Percentiles rank a stretch among this genome's conserved stretches.
Evolutionary conservation across 2,113 vertebrate genomes (phyloP).

Genomic region (Eurypyga helias): DNA sequence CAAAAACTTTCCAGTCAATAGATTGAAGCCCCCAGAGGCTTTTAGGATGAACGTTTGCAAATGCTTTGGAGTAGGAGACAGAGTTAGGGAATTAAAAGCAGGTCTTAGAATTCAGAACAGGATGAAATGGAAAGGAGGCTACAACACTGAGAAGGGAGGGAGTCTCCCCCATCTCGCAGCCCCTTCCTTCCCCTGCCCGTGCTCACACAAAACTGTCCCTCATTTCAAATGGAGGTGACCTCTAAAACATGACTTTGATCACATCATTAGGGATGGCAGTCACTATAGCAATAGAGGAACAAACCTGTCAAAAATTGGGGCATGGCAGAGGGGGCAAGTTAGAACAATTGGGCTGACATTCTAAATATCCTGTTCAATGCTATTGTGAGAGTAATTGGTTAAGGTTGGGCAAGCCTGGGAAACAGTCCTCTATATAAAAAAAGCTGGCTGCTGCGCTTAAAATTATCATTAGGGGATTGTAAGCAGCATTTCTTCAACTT

Average conservation of each 20-base stretch:
- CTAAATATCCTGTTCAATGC: not conserved
- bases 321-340: not conserved
- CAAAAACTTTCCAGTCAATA: not conserved
- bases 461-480: not conserved
- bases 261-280: slow-evolving; percentile 40
- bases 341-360: slow-evolving; percentile 50
- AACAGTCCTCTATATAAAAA: not conserved
- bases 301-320: slow-evolving; percentile 26
- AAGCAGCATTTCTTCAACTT: not conserved
- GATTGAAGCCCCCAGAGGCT: not conserved
- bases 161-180: not conserved
- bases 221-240: slow-evolving; percentile 35
- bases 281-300: slow-evolving; percentile 26
- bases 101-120: not conserved
- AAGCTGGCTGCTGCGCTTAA: not conserved
- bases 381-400: slow-evolving; percentile 54
- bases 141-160: not conserved
- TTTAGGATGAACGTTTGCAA: not conserved
- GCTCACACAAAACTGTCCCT: not conserved
- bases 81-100: not conserved
- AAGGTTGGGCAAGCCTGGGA: slow-evolving; percentile 58
- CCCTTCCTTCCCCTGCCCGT: not conserved
- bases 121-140: not conserved
- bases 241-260: slow-evolving; percentile 52
- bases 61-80: not conserved